Conservation (phyloP, 1,140 invertebrate species). For the Megathymus violae region DNA sequence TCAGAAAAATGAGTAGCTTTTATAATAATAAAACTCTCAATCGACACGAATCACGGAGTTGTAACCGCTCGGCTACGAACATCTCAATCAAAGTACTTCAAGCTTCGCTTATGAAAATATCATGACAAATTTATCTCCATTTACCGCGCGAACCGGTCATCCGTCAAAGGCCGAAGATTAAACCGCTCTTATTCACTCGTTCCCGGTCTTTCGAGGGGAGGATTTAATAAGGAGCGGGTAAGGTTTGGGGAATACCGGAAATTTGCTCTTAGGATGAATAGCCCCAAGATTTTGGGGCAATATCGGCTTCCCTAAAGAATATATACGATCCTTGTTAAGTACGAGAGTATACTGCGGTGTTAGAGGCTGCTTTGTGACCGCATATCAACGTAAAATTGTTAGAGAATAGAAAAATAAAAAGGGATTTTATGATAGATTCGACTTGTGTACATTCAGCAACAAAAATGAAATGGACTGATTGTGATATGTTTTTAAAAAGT, state of each 20-base stretch:
- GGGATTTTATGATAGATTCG: slow-evolving; percentile 1
- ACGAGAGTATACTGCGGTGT: slow-evolving; percentile 15
- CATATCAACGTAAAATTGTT: slow-evolving; percentile 8
- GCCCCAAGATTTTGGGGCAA: slow-evolving; percentile 40
- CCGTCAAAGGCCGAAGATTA: slow-evolving; percentile 52
- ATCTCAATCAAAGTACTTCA: slow-evolving; percentile 8
- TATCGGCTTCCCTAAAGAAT: slow-evolving; percentile 34
- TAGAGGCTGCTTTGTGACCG: slow-evolving; percentile 2
- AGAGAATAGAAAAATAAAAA: not conserved
- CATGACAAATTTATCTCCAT: slow-evolving; percentile 38
- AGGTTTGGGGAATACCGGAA: slow-evolving; percentile 50
- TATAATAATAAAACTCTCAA: too few species aligned
- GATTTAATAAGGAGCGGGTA: slow-evolving; percentile 55
- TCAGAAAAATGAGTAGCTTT: too few species aligned
- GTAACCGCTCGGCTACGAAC: not conserved
- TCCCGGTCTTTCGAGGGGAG: slow-evolving; percentile 44
- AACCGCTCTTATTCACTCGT: slow-evolving; percentile 50
- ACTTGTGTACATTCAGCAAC: slow-evolving; percentile 11
- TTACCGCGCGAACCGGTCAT: slow-evolving; percentile 41
- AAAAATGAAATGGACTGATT: too few species aligned
- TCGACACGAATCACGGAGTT: too few species aligned
- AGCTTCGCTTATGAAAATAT: slow-evolving; percentile 37
- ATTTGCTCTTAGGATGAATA: slow-evolving; percentile 49
- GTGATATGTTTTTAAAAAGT: too few species aligned
- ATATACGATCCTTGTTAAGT: slow-evolving; percentile 27